These are phyloP conservation scores for Rosalia funebris DNA, from an alignment of 2,888 invertebrate species.

Conservation along the genomic window DNA sequence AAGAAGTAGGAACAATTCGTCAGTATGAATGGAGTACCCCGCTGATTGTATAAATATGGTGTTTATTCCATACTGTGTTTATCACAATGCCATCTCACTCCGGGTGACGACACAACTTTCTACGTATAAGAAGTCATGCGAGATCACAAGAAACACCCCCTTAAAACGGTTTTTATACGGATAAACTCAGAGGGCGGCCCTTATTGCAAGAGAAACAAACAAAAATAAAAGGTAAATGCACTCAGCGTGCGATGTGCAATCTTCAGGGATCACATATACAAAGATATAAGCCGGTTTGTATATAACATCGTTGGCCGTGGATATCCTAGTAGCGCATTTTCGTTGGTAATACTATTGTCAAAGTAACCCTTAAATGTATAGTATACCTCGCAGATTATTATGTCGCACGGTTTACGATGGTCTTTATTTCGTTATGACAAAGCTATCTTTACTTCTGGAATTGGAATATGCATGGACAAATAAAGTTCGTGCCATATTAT, in stretches of 20 bases:
- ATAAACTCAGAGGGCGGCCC: constrained; percentile 3
- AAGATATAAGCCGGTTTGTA: constrained; percentile 23
- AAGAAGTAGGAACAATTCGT: constrained; percentile 20
- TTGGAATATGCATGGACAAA: constrained; percentile 25
- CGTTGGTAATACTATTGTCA: constrained; percentile 24
- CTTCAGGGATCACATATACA: background rate
- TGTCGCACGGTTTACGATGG: constrained; percentile 11
- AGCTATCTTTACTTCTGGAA: constrained; percentile 20
- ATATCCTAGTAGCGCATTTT: constrained; percentile 16
- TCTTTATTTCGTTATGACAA: constrained; percentile 21
- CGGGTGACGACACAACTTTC: constrained; percentile 15
- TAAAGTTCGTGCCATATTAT: constrained; percentile 6
- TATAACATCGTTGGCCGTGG: constrained; percentile 12
- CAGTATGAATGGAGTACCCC: constrained; percentile 9
- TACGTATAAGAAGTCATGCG: constrained; percentile 1
- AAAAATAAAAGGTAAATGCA: constrained; percentile 16
- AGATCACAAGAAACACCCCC: constrained; percentile 7
- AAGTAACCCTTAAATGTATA: constrained; percentile 20
- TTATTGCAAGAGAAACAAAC: constrained; percentile 9
- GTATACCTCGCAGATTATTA: constrained; percentile 20
- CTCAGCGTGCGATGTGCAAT: constrained; percentile 5
- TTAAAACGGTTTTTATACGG: background rate
- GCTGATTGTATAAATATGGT: constrained; percentile 18
- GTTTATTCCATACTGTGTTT: constrained; percentile 18
- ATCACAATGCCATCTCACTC: constrained; percentile 12